These are phyloP conservation scores for Potamarius usumacintae DNA, from an alignment of 2,113 vertebrate genomes.

Conservation along the genomic window DNA sequence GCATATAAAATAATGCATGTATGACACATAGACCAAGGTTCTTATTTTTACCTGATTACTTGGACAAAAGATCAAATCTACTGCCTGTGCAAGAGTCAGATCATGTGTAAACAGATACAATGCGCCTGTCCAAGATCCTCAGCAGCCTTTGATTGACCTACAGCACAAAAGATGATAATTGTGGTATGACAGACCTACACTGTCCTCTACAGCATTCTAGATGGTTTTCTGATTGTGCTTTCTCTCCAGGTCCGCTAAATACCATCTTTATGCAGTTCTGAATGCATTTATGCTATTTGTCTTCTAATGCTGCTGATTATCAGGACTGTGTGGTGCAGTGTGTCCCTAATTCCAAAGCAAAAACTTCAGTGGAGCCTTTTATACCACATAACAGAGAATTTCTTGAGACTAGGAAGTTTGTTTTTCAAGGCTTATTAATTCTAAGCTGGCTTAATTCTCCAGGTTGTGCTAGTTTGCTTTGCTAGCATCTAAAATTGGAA, in stretches of 20 bases:
- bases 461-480: constrained; percentile 6
- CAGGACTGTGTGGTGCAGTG: not conserved
- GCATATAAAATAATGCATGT: not conserved
- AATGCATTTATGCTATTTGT: not conserved
- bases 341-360: not conserved
- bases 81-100: not conserved
- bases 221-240: not conserved
- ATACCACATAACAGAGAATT: constrained; percentile 23
- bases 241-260: not conserved
- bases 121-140: not conserved
- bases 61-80: constrained; percentile 6
- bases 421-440: constrained; percentile 35
- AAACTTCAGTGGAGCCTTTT: not conserved
- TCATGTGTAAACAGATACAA: not conserved
- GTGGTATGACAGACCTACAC: not conserved
- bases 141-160: not conserved
- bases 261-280: not conserved
- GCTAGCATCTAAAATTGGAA: constrained; percentile 7
- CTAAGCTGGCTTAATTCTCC: constrained; percentile 36
- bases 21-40: not conserved
- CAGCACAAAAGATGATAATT: not conserved
- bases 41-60: not conserved
- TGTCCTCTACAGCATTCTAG: constrained; percentile 5
- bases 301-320: constrained; percentile 27
- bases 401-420: constrained; percentile 34